Evolutionary conservation across 2,113 vertebrate species (phyloP), one percentile per base, ranked within the genome.

Genomic region (Oxyura jamaicensis): DNA sequence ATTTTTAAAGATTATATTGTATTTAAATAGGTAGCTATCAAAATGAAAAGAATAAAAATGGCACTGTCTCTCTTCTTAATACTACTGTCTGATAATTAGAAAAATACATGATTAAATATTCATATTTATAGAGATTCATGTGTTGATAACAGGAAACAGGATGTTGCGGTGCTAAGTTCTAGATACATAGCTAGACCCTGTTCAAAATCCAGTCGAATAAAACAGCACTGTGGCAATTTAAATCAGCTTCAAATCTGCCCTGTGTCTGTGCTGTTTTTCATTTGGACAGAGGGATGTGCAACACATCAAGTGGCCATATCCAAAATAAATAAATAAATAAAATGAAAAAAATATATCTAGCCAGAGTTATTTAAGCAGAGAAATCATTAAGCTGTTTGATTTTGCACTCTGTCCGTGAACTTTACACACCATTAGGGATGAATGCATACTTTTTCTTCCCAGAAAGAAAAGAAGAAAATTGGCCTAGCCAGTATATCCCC

Each of bases 241-340:
- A 63, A 90, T 88, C 92, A 92, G 69, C 77, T 93, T 77, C 73
- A 88, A 59, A 73, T 86, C 69, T 92, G 83, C 71, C 88, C 33
- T 53, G 60, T 73, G 48, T 46, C 17, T 73, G 3, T 66, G 35
- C 56, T 94, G 52, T 86, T 92, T 91, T 91, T 41, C 58, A 66
- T 72, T 90, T 94, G 90, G 83, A 91, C 73, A 73, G 48, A 69
- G 31, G 48, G 76, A 83, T 82, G 50, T 93, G 60, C 56, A 90
- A 66, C 68, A 58, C 35, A 88, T 91, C 88, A 88, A 26, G 25
- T 1, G 1, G 35, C 83, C 56, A 52, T 22, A 39, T 48, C 11
- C 18, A 55, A 50, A 93, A 41, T 41, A 65, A 65, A 29, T 41
- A 65, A 65, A 29, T 48, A 48, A 48, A 11, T 48, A 48, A 50